A percentile compares a stretch with the other conserved stretches of the same genome.
phyloP scores from a whole-genome alignment of 2,113 vertebrate genomes.

The human region DNA sequence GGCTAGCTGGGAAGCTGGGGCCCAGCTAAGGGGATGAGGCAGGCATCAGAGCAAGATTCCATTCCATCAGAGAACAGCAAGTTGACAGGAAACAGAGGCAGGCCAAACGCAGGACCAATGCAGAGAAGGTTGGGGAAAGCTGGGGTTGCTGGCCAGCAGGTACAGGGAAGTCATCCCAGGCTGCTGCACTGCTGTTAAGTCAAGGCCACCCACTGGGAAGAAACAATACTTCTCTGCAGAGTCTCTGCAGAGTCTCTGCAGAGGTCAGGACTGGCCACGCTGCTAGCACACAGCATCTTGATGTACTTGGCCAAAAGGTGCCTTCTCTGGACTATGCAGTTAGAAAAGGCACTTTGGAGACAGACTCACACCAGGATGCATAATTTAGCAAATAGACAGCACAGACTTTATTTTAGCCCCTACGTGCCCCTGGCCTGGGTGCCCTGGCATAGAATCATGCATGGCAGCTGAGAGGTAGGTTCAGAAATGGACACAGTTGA shows the following conservation, averaged over 20 bases:
- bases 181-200: not conserved
- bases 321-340: too few species aligned
- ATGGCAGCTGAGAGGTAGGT: not conserved
- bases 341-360: not conserved
- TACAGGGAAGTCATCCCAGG: not conserved
- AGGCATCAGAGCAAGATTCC: not conserved
- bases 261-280: not conserved
- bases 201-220: not conserved
- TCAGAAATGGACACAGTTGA: not conserved
- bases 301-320: not conserved
- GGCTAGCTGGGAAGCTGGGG: not conserved
- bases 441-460: not conserved
- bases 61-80: not conserved
- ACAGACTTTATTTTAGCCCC: not conserved
- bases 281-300: not conserved
- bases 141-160: not conserved
- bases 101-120: not conserved
- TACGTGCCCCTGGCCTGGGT: not conserved
- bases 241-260: not conserved
- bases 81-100: not conserved
- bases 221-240: not conserved
- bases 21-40: too few species aligned
- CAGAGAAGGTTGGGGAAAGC: not conserved
- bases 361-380: not conserved
- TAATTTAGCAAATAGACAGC: not conserved